A percentile compares a stretch with the other conserved stretches of the same genome.
Conservation (phyloP, 2,888 invertebrate genomes). For the Gonocerus acuteangulatus region DNA sequence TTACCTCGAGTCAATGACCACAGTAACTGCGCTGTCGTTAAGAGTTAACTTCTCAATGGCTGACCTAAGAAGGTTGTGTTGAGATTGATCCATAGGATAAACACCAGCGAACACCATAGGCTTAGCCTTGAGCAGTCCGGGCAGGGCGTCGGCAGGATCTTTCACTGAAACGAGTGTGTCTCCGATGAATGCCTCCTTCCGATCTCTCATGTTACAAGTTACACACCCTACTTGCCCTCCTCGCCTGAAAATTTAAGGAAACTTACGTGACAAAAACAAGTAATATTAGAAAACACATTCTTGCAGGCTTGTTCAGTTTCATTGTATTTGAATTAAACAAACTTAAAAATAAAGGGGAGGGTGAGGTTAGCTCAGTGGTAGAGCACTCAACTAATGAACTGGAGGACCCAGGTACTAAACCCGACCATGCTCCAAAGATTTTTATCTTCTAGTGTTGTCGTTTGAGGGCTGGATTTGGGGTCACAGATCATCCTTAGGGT, state of each 20-base stretch:
- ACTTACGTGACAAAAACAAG: too few species aligned
- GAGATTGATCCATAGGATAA: constrained; percentile 85
- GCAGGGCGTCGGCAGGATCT: constrained; percentile 47
- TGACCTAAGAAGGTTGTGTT: constrained; percentile 61
- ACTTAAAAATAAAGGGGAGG: too few species aligned
- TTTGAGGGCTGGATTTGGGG: too few species aligned
- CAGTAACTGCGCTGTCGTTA: constrained; percentile 88
- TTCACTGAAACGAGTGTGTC: constrained; percentile 56
- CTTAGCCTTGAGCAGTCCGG: constrained; percentile 59
- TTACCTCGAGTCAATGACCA: constrained; percentile 75
- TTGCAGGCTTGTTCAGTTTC: too few species aligned
- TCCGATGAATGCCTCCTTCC: constrained; percentile 65
- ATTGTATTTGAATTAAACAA: too few species aligned
- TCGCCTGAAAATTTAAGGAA: constrained; percentile 45
- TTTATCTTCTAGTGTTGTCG: too few species aligned
- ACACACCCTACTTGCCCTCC: constrained; percentile 94
- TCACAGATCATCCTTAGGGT: too few species aligned
- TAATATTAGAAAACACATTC: too few species aligned
- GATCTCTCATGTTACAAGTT: constrained; percentile 68
- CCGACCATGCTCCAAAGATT: too few species aligned
- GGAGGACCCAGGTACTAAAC: too few species aligned
- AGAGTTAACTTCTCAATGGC: constrained; percentile 87
- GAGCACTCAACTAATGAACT: too few species aligned
- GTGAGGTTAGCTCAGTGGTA: too few species aligned
- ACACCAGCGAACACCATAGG: constrained; percentile 84